Percentiles rank a stretch among this genome's conserved stretches.
These are phyloP conservation scores for Cabera pusaria DNA, from an alignment of 2,888 invertebrate genomes.

Conservation along the genomic window DNA sequence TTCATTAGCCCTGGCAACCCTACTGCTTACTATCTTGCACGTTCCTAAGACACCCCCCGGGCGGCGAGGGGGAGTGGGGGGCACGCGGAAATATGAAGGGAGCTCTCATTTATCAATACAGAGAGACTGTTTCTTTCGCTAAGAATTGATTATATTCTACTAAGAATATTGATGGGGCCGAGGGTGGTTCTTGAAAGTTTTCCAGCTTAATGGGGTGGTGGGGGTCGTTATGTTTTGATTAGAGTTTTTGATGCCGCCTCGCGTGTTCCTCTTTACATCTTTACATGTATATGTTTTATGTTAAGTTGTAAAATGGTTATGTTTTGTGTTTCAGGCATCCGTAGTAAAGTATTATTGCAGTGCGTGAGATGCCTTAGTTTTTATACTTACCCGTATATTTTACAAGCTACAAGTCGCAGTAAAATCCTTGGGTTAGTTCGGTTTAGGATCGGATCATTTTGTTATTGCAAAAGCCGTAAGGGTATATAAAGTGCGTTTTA, in stretches of 20 bases:
- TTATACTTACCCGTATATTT: constrained; percentile 16
- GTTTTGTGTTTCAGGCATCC: constrained; percentile 26
- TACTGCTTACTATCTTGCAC: constrained; percentile 79
- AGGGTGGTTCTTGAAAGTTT: constrained; percentile 54
- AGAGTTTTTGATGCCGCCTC: constrained; percentile 67
- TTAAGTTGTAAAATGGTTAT: constrained; percentile 36
- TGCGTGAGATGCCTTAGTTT: constrained; percentile 18
- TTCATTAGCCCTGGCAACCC: constrained; percentile 79
- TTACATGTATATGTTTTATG: constrained; percentile 37
- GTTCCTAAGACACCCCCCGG: constrained; percentile 74
- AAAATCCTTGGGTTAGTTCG: constrained; percentile 14
- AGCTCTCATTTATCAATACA: constrained; percentile 83
- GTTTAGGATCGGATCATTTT: constrained; percentile 2
- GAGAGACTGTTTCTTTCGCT: constrained; percentile 80
- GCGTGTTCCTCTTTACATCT: constrained; percentile 36
- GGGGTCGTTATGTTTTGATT: constrained; percentile 63
- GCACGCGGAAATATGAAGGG: constrained; percentile 81
- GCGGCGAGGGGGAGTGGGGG: constrained; percentile 41
- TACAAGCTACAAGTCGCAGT: constrained; percentile 6
- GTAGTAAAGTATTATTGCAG: constrained; percentile 27
- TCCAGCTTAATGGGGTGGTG: constrained; percentile 48
- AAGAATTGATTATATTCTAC: constrained; percentile 82
- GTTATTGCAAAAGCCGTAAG: neutral
- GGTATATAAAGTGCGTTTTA: too few relatives aligned
- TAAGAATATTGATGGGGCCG: constrained; percentile 76